Base-by-base conservation (phyloP, 2,888 invertebrate genomes). In the Cantharis flavilabris region DNA sequence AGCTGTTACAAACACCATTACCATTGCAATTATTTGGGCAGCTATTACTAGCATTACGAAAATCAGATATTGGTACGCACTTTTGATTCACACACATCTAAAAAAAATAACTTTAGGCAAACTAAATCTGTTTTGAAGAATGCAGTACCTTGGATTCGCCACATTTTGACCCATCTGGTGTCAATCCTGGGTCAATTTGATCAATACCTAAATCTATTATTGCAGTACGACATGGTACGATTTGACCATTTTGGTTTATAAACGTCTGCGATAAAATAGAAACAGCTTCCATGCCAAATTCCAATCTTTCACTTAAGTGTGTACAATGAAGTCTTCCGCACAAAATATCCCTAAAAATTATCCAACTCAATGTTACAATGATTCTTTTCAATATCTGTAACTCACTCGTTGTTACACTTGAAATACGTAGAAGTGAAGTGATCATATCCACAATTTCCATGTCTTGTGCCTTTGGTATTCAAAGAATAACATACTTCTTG, bases 251-350 rank as follows among this genome's bases (percentile, higher is more conserved):
- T 79, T 93, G 92, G 83, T 95, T 96, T 84, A 97, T 93, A 88
- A 96, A 97, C 73, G 95, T 94, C 79, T 96, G 96, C 0, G 95
- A 93, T 3, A 97, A 88, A 77, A 93, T 93, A 0, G 97, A 93
- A 0, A 96, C 96, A 0, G 96, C 94, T 87, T 98, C 97, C 95
- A 97, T 96, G 10, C 98, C 98, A 88, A 97, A 98, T 88, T 97
- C 96, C 5, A 99, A 90, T 23, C 96, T 92, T 87, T 99, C 99
- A 88, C 97, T 98, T 77, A 97, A 90, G 86, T 98, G 98, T 7
- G 94, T 93, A 87, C 99, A 99, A 88, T 99, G 99, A 72, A 99
- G 90, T 92, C 98, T 94, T 4, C 99, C 99, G 89, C 99, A 99
- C 79, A 93, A 88, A 0, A 94, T 91, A 88, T 98, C 92, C 80